A percentile compares a stretch with the other conserved stretches of the same genome.
These are phyloP conservation scores for Dynastes tityus DNA, from an alignment of 2,888 invertebrate species.

Conservation along the genomic window DNA sequence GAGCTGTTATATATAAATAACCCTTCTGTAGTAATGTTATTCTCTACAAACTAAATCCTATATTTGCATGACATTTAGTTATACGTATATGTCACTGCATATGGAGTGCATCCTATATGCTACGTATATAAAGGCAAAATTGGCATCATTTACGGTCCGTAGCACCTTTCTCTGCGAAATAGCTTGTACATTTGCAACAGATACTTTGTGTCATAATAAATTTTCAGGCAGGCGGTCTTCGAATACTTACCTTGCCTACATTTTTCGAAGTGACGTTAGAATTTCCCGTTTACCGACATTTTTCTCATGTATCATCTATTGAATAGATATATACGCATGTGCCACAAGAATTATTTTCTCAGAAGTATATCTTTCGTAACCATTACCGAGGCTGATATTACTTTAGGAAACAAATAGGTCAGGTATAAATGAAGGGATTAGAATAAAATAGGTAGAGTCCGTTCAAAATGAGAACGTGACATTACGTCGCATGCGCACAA, in stretches of 20 bases:
- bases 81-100: background rate
- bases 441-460: no score
- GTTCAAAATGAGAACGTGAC: no score
- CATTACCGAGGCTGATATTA: no score
- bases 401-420: no score
- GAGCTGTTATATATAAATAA: no score
- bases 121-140: conserved; percentile 1
- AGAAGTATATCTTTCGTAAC: background rate
- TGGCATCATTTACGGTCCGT: background rate
- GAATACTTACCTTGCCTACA: background rate
- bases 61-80: background rate
- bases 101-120: background rate
- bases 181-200: conserved; percentile 10
- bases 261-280: background rate
- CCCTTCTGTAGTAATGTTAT: no score
- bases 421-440: no score
- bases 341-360: background rate
- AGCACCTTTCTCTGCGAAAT: conserved; percentile 15
- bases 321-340: background rate
- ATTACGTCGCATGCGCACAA: no score
- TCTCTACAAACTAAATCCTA: no score
- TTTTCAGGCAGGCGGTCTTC: conserved; percentile 12
- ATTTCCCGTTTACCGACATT: conserved; percentile 3
- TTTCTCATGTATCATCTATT: background rate
- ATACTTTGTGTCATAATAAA: conserved; percentile 16